A percentile compares a stretch with the other conserved stretches of the same genome.
Evolutionary conservation across 2,888 invertebrate species (phyloP).

Genomic region (Muschampia plurimacula): DNA sequence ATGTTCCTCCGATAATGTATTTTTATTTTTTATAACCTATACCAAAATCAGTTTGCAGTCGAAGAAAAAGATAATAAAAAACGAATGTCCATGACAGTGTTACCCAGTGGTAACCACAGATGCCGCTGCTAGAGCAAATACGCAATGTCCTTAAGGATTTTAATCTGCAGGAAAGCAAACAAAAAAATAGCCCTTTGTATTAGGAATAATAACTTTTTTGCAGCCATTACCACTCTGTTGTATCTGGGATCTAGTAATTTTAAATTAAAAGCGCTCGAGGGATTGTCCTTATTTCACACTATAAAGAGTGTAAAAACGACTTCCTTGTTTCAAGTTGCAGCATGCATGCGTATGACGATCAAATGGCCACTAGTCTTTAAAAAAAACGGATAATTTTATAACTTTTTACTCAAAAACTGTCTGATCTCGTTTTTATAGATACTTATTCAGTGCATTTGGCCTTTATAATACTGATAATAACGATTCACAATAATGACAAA

Average conservation of each 20-base stretch:
- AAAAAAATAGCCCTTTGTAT: constrained; percentile 36
- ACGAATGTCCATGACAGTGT: neutral
- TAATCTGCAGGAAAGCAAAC: constrained; percentile 34
- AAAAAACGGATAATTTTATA: too few relatives aligned
- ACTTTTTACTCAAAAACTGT: too few relatives aligned
- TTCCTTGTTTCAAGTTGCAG: neutral
- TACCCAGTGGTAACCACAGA: constrained; percentile 12
- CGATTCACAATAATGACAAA: too few relatives aligned
- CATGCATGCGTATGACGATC: neutral
- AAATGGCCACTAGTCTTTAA: too few relatives aligned
- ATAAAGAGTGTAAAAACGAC: constrained; percentile 26
- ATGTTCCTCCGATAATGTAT: too few relatives aligned
- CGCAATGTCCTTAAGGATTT: constrained; percentile 33
- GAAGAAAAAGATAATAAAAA: neutral
- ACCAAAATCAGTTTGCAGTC: neutral
- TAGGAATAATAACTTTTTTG: constrained; percentile 58
- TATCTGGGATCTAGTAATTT: constrained; percentile 62
- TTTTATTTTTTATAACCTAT: neutral
- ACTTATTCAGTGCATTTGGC: too few relatives aligned
- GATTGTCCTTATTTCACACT: constrained; percentile 64
- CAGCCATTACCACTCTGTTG: constrained; percentile 59
- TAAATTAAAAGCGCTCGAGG: constrained; percentile 76
- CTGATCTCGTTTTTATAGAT: too few relatives aligned
- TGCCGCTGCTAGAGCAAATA: constrained; percentile 1
- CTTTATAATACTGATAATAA: too few relatives aligned